These are phyloP conservation scores for Lasioglossum calceatum DNA, from an alignment of 2,888 invertebrate species.

Conservation along the genomic window DNA sequence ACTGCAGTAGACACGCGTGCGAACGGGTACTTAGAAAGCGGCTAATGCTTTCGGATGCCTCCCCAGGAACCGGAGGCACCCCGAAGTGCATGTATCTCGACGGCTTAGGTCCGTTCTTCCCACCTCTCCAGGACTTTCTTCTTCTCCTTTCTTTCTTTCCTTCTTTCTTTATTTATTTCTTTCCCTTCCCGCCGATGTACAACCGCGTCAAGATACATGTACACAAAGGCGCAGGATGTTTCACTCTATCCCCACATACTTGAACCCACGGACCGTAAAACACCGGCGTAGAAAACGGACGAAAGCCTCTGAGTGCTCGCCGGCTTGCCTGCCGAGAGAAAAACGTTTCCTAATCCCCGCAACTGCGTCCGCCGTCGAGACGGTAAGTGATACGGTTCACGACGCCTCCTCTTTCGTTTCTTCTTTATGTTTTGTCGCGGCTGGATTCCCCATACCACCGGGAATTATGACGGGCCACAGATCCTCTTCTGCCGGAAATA, in stretches of 20 bases:
- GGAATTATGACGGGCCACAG: slow-evolving; percentile 46
- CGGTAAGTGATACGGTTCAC: slow-evolving; percentile 57
- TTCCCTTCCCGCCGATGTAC: slow-evolving; percentile 8
- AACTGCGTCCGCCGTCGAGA: slow-evolving; percentile 57
- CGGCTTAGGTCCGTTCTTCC: slow-evolving; percentile 51
- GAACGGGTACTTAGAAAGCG: slow-evolving; percentile 57
- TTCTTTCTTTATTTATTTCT: slow-evolving; percentile 22
- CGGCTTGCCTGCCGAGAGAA: slow-evolving; percentile 41
- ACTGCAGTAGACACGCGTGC: slow-evolving; percentile 36
- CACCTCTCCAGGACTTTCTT: slow-evolving; percentile 4
- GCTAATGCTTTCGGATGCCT: slow-evolving; percentile 66
- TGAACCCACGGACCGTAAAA: slow-evolving; percentile 46
- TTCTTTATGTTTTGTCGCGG: not conserved
- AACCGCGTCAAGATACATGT: slow-evolving; percentile 38
- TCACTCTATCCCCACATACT: slow-evolving; percentile 39
- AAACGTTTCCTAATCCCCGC: slow-evolving; percentile 62
- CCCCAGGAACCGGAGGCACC: slow-evolving; percentile 45
- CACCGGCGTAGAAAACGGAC: slow-evolving; percentile 57
- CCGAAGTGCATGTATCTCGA: slow-evolving; percentile 54
- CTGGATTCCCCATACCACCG: not conserved
- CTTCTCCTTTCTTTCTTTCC: not conserved
- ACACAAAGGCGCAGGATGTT: slow-evolving; percentile 33
- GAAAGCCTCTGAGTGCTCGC: slow-evolving; percentile 52
- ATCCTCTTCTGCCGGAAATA: slow-evolving; percentile 19
- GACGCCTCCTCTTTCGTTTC: slow-evolving; percentile 21